Base-by-base conservation (phyloP, 2,113 vertebrate genomes). In the Ophiodon elongatus region DNA sequence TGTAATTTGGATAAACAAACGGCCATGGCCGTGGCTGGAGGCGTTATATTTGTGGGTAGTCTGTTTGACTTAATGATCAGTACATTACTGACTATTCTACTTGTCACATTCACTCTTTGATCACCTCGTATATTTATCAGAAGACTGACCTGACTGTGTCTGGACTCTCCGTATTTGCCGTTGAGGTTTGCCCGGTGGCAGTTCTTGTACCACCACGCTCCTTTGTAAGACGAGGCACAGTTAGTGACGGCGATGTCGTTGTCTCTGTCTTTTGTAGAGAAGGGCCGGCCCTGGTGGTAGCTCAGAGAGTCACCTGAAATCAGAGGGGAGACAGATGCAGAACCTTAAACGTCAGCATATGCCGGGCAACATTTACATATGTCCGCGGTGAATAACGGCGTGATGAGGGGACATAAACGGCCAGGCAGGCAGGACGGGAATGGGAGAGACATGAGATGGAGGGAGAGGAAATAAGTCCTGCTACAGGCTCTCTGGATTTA, bases 191-290 rank as follows among this genome's bases (percentile, higher is more conserved):
- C 99, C 63, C 98, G 95, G 87, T 99, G 98, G 92, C 98, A 99
- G 94, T 99, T 99, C 95, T 99, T 99, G 10, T 98, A 99, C 98
- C 98, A 99, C 98, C 98, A 99, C 6, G 98, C 98, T 69, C 98
- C 98, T 95, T 99, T 99, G 94, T 99, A 99, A 4, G 98, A 99
- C 95, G 97, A 94, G 86, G 98, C 98, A 23, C 98, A 99, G 94
- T 99, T 99, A 85, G 98, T 99, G 71, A 99, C 98, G 1, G 98
- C 98, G 0, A 99, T 96, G 2, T 99, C 98, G 0, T 99, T 99
- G 95, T 99, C 98, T 90, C 97, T 96, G 94, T 99, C 98, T 95
- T 98, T 96, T 9, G 98, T 99, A 82, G 98, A 99, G 95, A 99
- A 99, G 33, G 98, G 98, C 2, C 98, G 96, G n/a, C 98, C 97